Percentiles rank a stretch among this genome's conserved stretches.
Conservation (phyloP, 1,140 invertebrate species). For the Himalopsyche phryganea region DNA sequence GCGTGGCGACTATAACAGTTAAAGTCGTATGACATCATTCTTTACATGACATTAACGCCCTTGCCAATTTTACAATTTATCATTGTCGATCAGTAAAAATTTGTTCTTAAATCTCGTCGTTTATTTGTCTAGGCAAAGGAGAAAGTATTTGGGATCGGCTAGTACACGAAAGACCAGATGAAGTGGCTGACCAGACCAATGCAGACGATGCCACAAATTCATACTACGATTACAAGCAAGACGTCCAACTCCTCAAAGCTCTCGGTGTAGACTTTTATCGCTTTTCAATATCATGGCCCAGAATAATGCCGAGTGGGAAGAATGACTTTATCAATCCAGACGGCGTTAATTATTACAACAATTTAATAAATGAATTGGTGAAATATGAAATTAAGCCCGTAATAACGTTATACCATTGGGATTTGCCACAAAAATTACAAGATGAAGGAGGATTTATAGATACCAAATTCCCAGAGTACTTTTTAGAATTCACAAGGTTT, state of each 20-base stretch:
- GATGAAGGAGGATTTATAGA: slow-evolving; percentile 62
- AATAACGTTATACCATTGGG: slow-evolving; percentile 59
- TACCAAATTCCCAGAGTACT: slow-evolving; percentile 54
- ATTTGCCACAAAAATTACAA: slow-evolving; percentile 55
- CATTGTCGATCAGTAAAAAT: too few relatives aligned
- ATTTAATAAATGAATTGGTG: slow-evolving; percentile 57
- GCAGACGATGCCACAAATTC: slow-evolving; percentile 54
- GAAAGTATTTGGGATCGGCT: slow-evolving; percentile 58
- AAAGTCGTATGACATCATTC: too few relatives aligned
- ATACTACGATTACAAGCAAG: slow-evolving; percentile 51
- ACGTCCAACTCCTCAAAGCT: slow-evolving; percentile 46
- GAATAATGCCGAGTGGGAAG: slow-evolving; percentile 57
- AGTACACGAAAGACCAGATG: slow-evolving; percentile 49
- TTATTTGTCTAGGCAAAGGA: slow-evolving; percentile 57
- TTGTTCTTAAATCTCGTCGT: too few relatives aligned
- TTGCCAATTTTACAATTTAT: too few relatives aligned
- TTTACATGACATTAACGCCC: too few relatives aligned
- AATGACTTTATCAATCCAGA: slow-evolving; percentile 51
- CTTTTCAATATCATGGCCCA: slow-evolving; percentile 31
- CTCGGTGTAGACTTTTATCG: slow-evolving; percentile 36
- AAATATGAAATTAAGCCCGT: slow-evolving; percentile 53
- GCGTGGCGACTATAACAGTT: too few relatives aligned
- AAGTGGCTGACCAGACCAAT: slow-evolving; percentile 44
- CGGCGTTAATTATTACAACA: slow-evolving; percentile 62
- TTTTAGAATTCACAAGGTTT: slow-evolving; percentile 59